Base-by-base conservation (phyloP, 2,888 invertebrate genomes). In the Hydropsyche betteni region DNA sequence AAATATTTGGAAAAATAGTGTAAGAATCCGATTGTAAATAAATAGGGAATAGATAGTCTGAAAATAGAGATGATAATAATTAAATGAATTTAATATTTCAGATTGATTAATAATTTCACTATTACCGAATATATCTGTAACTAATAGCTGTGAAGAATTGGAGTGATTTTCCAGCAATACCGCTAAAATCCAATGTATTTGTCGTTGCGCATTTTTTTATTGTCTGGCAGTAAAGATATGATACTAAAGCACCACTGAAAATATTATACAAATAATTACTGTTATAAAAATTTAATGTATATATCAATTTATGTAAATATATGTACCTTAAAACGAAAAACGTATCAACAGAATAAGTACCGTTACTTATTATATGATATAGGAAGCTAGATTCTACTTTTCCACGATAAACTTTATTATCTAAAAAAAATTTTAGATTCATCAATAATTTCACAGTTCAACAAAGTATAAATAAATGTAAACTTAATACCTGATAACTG, bases 41-140 rank as follows among this genome's bases (percentile, higher is more conserved):
- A 84, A 81, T 91, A 91, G 0, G 91, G 89, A 2, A 91, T 89
- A 0, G 90, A 85, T 80, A 91, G 81, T 80, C 91, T 91, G n/a
- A 12, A 34, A 52, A 51, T 68, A 10, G 8, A 55, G 55, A 53
- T 12, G 24, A 24, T 24, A 24, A 24, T 24, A 24, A 24, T 24
- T 24, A 24, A 24, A 24, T 24, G 24, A 24, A 24, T 24, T 24
- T 2, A 24, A 24, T 24, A 24, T 24, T 24, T 24, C 1, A 24
- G 24, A 24, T 24, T 1, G 24, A 24, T 2, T 24, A 24, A 24
- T 24, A 24, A 24, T 24, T 2, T 2, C 24, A 24, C 38, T 80
- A 80, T 82, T 79, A 90, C 91, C 91, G 88, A 78, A 91, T 84
- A 78, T 90, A 87, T 82, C 89, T 85, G 78, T 88, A 88, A 36